Evolutionary conservation across 2,797 vertebrate species (phyloP), one percentile per base, ranked within the genome.

Genomic region (Gymnodraco acuticeps): DNA sequence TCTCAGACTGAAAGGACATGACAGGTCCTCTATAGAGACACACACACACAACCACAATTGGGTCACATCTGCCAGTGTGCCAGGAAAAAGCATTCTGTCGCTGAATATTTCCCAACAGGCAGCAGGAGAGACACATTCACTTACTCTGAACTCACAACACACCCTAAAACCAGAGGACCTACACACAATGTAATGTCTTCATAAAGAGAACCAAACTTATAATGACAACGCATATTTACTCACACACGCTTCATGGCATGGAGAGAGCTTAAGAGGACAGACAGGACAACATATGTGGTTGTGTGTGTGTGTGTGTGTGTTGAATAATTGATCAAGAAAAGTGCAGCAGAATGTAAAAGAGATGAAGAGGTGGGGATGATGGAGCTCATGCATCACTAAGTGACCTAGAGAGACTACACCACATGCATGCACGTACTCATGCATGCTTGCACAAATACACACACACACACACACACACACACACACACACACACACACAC

Each of bases 41-140:
- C 27, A 27, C 27, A 27, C 27, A 27, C 3, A 23, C 27, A 27
- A 55, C 66, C 64, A 59, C 70, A 88, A 88, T 59, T 82, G 70
- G 78, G 84, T 85, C 84, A 84, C 81, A 82, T 87, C 82, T 88
- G 83, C 64, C 62, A 81, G 38, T 72, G 60, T 66, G 65, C 78
- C 53, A 76, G 73, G 63, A 69, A 83, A 73, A 76, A 80, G 48
- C 59, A 53, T 73, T 70, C 52, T 66, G 53, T 81, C 64, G 38
- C 74, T 58, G 56, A 41, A 7, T 47, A 60, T 80, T 80, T 83
- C 55, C 53, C 81, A 64, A 78, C 41, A 41, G 50, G 65, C 68
- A 54, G 60, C 64, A 60, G 50, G 16, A 67, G 27, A 78, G 23
- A 70, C 55, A 53, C 5, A 38, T 50, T 53, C 41, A 51, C 54